Base-by-base conservation (phyloP, 2,797 vertebrate species). In the Rousettus madagascariensis region DNA sequence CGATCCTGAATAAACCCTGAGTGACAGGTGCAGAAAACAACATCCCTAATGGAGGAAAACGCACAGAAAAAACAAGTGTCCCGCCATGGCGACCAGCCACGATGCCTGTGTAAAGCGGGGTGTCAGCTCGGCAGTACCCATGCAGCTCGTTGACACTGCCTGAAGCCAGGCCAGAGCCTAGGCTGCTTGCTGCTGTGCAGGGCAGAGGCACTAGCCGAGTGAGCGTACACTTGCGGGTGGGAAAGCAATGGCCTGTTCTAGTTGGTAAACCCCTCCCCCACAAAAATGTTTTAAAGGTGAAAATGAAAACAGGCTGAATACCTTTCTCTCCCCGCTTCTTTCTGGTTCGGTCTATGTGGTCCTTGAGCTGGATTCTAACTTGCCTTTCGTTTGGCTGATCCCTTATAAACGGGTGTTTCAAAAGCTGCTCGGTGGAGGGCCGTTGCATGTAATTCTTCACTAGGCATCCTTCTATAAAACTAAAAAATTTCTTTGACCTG, bases 311-410 rank as follows among this genome's bases (percentile, higher is more conserved):
- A 87, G 20, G 69, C 15, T 68, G 68, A 94, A 57, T 98, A 99
- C 99, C 99, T 98, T 99, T 99, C 98, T 99, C 99, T 19, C 99
- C 99, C 96, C 99, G 99, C 99, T 99, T 99, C 99, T 99, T 99
- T 97, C 99, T 99, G 95, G 99, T 99, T 93, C 99, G 99, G 98
- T 99, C 99, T 98, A 99, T 99, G 98, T 99, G 99, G 98, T 99
- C 99, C 97, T 99, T 99, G 90, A 99, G 99, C 98, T 99, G 99
- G 98, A 99, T 99, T 98, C 99, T 99, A 97, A 99, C 99, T 99
- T 99, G 99, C 97, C 99, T 98, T 98, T 99, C 99, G 28, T 99
- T 99, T 97, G 99, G 99, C 98, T 99, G 99, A 98, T 99, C 99
- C 92, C 99, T 98, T 98, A 99, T 99, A 98, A 99, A 99, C 30